phyloP scores from a whole-genome alignment of 2,888 invertebrate species.

The Timandra comae region DNA sequence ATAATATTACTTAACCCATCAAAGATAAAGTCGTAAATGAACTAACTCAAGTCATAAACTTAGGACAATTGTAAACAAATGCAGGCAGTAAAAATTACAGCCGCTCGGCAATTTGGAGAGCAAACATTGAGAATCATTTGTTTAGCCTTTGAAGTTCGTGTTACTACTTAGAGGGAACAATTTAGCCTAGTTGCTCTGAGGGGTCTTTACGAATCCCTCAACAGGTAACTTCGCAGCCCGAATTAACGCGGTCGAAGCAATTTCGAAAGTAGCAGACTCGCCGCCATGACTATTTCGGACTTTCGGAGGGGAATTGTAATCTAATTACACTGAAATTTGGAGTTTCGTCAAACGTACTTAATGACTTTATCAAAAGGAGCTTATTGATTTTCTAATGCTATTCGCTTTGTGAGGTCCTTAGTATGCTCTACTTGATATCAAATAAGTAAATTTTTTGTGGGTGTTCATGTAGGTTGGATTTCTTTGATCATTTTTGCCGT shows the following conservation, averaged over 20 bases:
- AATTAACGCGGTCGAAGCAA: slow-evolving; percentile 63
- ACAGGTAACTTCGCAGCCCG: slow-evolving; percentile 61
- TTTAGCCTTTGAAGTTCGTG: slow-evolving; percentile 41
- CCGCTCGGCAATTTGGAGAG: neutral
- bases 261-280: slow-evolving; percentile 40
- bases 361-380: neutral
- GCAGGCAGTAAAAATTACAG: neutral
- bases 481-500: no score
- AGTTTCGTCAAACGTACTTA: slow-evolving; percentile 5
- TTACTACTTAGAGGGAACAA: slow-evolving; percentile 50
- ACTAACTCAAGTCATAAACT: neutral
- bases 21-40: no score
- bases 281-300: slow-evolving; percentile 36
- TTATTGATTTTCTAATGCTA: slow-evolving; percentile 1
- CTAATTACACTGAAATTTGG: slow-evolving; percentile 30
- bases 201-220: slow-evolving; percentile 42
- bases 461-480: no score
- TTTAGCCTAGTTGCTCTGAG: slow-evolving; percentile 55
- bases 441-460: no score
- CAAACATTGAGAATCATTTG: slow-evolving; percentile 8
- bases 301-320: slow-evolving; percentile 36
- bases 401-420: neutral
- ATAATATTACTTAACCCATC: no score
- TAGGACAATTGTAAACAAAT: neutral
- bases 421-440: no score